A percentile compares a stretch with the other conserved stretches of the same genome.
Evolutionary conservation across 2,888 invertebrate genomes (phyloP).

Genomic region (Limnephilus lunatus): DNA sequence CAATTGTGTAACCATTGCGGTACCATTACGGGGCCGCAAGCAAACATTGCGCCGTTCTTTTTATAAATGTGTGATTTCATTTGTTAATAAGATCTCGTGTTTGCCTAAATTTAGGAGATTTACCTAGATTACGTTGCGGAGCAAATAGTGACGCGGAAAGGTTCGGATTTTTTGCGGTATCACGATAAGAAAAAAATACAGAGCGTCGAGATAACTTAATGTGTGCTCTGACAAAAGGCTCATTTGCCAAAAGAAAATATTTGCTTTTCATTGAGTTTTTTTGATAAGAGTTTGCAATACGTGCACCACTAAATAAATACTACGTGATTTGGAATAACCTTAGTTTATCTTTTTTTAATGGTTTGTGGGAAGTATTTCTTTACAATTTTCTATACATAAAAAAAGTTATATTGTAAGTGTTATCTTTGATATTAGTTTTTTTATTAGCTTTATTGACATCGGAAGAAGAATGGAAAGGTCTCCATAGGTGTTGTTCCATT

Average conservation of each 20-base stretch:
- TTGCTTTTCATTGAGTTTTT: neutral
- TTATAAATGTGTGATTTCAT: constrained; percentile 17
- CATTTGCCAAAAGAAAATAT: constrained; percentile 19
- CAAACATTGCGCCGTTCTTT: constrained; percentile 17
- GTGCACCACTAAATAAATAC: constrained; percentile 21
- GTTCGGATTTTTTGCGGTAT: constrained; percentile 41
- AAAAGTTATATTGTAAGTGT: neutral
- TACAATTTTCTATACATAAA: neutral
- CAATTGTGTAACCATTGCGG: constrained; percentile 43
- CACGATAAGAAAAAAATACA: constrained; percentile 18
- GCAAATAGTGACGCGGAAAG: constrained; percentile 35
- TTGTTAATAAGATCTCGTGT: constrained; percentile 24
- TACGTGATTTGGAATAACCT: constrained; percentile 5
- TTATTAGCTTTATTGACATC: neutral
- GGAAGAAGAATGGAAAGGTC: neutral
- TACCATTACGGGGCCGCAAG: neutral
- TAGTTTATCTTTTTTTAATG: neutral
- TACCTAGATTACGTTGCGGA: neutral
- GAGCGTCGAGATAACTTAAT: constrained; percentile 9
- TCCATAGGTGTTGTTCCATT: neutral
- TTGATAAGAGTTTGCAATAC: too few species aligned
- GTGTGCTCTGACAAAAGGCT: constrained; percentile 4
- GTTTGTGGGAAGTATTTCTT: neutral
- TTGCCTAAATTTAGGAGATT: constrained; percentile 17
- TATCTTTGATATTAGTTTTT: neutral